These are phyloP conservation scores for Chaitophorus viminalis DNA, from an alignment of 2,888 invertebrate species.

Conservation along the genomic window DNA sequence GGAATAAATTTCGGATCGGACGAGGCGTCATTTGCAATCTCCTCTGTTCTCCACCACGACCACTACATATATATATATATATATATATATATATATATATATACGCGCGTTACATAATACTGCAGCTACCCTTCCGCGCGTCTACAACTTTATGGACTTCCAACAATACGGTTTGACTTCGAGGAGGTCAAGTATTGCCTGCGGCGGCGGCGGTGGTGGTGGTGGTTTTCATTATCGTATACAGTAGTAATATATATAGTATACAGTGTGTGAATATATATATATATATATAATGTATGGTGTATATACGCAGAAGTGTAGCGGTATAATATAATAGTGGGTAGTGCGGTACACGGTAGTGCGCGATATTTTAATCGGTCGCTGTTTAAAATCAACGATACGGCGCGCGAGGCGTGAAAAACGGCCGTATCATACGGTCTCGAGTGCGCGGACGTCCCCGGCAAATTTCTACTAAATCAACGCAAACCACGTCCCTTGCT, in stretches of 20 bases:
- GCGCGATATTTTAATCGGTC: slow-evolving; percentile 56
- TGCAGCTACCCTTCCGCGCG: background rate
- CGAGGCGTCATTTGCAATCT: slow-evolving; percentile 36
- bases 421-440: slow-evolving; percentile 52
- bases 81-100: too few relatives aligned
- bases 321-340: background rate
- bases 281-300: too few relatives aligned
- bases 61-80: too few relatives aligned
- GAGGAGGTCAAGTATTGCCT: slow-evolving; percentile 12
- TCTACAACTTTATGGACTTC: background rate
- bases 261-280: too few relatives aligned
- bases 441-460: slow-evolving; percentile 56
- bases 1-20: slow-evolving; percentile 53
- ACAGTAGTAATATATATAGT: too few relatives aligned
- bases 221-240: slow-evolving; percentile 50
- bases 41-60: background rate
- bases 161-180: slow-evolving; percentile 22
- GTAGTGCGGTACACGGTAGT: background rate
- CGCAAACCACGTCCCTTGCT: background rate
- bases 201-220: background rate
- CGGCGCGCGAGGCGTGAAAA: slow-evolving; percentile 30
- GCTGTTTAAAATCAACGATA: slow-evolving; percentile 30
- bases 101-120: too few relatives aligned
- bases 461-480: slow-evolving; percentile 59
- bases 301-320: background rate